Conservation (phyloP, 2,888 invertebrate species). For the Eupithecia tripunctaria region DNA sequence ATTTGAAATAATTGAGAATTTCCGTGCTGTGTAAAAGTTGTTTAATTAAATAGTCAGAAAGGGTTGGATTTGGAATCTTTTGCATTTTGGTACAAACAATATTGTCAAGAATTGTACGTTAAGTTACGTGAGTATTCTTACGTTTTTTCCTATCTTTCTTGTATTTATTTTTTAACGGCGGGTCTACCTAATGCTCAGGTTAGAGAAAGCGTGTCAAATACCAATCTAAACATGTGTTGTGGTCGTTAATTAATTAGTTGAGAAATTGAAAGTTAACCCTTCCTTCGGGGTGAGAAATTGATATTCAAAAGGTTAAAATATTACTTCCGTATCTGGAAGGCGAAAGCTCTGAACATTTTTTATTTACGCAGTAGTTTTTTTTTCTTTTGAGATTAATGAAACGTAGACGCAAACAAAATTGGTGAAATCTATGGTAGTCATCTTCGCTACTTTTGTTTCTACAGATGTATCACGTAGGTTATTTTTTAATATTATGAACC, state of each 20-base stretch:
- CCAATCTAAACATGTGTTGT: slow-evolving; percentile 78
- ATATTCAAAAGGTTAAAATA: slow-evolving; percentile 30
- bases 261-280: slow-evolving; percentile 81
- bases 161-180: slow-evolving; percentile 65
- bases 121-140: neutral
- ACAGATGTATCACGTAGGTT: neutral
- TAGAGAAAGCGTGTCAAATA: slow-evolving; percentile 82
- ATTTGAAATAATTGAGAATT: too few relatives aligned
- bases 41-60: too few relatives aligned
- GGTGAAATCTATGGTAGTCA: neutral
- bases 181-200: slow-evolving; percentile 63
- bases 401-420: neutral
- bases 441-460: neutral
- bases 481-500: neutral
- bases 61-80: too few relatives aligned
- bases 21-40: too few relatives aligned
- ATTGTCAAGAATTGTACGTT: neutral
- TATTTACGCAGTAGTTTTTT: neutral
- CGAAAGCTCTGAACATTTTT: neutral
- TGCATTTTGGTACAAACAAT: neutral
- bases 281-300: slow-evolving; percentile 48
- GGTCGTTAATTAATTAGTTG: slow-evolving; percentile 78
- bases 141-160: neutral
- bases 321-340: slow-evolving; percentile 10
- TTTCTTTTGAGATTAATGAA: neutral